Evolutionary conservation across 2,888 invertebrate genomes (phyloP).

Genomic region (Lasioglossum oenotherae): DNA sequence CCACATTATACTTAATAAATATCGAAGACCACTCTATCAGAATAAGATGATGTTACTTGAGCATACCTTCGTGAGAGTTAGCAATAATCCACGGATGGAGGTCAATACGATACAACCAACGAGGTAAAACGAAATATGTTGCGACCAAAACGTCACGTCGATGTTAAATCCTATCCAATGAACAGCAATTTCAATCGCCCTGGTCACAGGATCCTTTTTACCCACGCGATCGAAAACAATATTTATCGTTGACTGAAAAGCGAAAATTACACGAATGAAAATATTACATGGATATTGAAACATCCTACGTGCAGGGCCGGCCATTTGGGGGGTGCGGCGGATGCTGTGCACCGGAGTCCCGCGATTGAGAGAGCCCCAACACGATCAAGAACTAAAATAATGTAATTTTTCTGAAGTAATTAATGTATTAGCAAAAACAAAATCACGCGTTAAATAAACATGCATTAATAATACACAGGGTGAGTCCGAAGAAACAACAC

Average conservation of each 20-base stretch:
- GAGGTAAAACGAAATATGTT: constrained; percentile 98
- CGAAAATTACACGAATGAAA: constrained; percentile 6
- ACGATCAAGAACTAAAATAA: too few species aligned
- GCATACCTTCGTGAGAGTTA: constrained; percentile 97
- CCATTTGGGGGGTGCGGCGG: too few species aligned
- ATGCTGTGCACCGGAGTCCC: too few species aligned
- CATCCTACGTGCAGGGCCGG: background rate
- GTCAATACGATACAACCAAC: constrained; percentile 99
- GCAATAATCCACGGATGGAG: constrained; percentile 96
- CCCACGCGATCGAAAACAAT: constrained; percentile 99
- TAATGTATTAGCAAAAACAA: too few species aligned
- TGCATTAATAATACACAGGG: too few species aligned
- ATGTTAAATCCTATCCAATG: constrained; percentile 98
- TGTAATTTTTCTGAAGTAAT: too few species aligned
- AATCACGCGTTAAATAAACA: too few species aligned
- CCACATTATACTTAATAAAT: constrained; percentile 27
- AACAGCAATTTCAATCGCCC: constrained; percentile 97
- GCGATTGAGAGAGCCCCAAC: too few species aligned
- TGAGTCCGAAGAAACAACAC: too few species aligned
- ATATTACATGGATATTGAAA: background rate
- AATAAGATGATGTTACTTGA: constrained; percentile 1
- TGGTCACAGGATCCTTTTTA: constrained; percentile 98
- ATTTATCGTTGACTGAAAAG: constrained; percentile 96
- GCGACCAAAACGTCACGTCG: constrained; percentile 99
- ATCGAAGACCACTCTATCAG: constrained; percentile 9